Conservation (phyloP, 1,140 invertebrate genomes). For the Pogonomyrmex barbatus region DNA sequence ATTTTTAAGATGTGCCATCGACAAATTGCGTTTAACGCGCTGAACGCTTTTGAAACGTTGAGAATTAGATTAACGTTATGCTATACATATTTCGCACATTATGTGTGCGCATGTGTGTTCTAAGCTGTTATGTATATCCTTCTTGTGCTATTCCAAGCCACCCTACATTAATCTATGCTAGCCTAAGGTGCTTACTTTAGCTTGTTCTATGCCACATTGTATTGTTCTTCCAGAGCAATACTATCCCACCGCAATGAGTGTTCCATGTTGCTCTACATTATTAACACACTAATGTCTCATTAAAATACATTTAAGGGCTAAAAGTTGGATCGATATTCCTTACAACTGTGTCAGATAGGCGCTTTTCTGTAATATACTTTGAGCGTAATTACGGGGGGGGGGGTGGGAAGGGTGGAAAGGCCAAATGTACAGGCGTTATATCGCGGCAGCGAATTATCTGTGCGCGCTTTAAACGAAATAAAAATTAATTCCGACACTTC, state of each 20-base stretch:
- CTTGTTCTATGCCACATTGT: not conserved
- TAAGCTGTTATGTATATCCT: not conserved
- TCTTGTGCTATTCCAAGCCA: slow-evolving; percentile 11
- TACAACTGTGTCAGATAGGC: not conserved
- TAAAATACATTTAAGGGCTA: slow-evolving; percentile 2
- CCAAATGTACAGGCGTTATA: not conserved
- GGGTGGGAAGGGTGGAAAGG: no score
- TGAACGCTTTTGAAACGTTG: not conserved
- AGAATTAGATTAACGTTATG: not conserved
- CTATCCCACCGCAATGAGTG: not conserved
- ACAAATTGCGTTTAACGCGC: not conserved
- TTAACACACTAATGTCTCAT: slow-evolving; percentile 28
- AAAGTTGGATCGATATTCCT: not conserved
- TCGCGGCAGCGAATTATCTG: not conserved
- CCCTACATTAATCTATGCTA: slow-evolving; percentile 19
- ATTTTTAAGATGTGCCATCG: not conserved
- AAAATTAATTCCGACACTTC: not conserved
- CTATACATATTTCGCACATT: not conserved
- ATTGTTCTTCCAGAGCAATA: slow-evolving; percentile 37
- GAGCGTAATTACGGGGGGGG: not conserved
- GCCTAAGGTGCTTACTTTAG: slow-evolving; percentile 24
- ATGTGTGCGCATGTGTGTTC: not conserved
- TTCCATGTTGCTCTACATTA: not conserved
- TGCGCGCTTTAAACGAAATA: not conserved
- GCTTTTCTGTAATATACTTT: not conserved